Base-by-base conservation (phyloP, 2,797 vertebrate genomes). In the Steatocranus sp. region DNA sequence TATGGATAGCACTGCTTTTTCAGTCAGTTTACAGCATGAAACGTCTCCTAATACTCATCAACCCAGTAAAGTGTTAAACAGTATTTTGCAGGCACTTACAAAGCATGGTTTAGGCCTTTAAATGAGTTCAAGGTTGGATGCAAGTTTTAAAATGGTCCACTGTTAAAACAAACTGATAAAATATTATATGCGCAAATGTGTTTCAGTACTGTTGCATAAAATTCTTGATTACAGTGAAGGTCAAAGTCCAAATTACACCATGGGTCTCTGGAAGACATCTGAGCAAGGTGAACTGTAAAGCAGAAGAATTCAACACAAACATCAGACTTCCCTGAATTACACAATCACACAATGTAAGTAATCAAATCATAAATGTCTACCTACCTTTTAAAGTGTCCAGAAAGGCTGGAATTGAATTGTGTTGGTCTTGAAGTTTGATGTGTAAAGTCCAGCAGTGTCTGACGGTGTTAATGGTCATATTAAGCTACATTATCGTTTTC, bases 71-170 rank as follows among this genome's bases (percentile, higher is more conserved):
- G 86, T 80, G 83, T 88, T 84, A 38, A 4, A 63, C 56, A 77
- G 91, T 88, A 83, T 85, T 89, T 86, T 87, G 90, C 92, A 95
- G 94, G 93, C 94, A 94, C 92, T 93, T 93, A 91, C 85, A 94
- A 91, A 94, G 89, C 91, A 87, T 27, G 76, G 49, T 84, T 87
- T 50, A 88, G 77, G 90, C 86, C 84, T 88, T 93, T 88, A 83
- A 50, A 86, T 86, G 78, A 81, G 20, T 88, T 92, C 23, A 78
- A 83, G 68, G 70, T 79, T 82, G 81, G 63, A 84, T 79, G 75
- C 85, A 56, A 73, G 68, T 85, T 83, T 84, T 18, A 88, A 68
- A 78, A 20, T 85, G 84, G 75, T 84, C 80, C 80, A 86, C 80
- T 68, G 17, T 83, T 53, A 73, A 74, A 70, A 83, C 4, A 85